These are phyloP conservation scores for Tragelaphus scriptus DNA, from an alignment of 2,113 vertebrate species.

Conservation along the genomic window DNA sequence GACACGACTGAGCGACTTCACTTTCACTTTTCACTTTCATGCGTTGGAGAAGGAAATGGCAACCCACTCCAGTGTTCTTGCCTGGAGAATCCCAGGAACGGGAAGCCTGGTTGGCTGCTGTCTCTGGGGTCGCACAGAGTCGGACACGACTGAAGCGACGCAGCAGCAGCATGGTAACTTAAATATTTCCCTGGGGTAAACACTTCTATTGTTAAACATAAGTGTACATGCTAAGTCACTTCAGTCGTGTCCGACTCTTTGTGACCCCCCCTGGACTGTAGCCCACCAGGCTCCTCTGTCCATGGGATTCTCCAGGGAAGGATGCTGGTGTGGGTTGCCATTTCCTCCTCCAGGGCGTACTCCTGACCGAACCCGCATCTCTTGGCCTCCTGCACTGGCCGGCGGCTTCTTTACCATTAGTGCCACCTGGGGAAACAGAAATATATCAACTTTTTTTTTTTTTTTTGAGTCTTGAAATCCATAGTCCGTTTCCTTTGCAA, in stretches of 20 bases:
- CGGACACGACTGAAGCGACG: too few species aligned
- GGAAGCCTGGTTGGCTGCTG: too few species aligned
- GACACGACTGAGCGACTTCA: too few species aligned
- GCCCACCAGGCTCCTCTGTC: neutral
- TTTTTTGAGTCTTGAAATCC: neutral
- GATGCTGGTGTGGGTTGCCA: neutral
- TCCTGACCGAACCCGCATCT: neutral
- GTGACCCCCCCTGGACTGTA: neutral
- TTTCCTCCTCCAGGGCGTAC: neutral
- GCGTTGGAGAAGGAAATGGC: too few species aligned
- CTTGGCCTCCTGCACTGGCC: neutral
- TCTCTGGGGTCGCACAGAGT: too few species aligned
- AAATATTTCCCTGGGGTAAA: neutral
- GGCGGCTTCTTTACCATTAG: neutral
- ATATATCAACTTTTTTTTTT: neutral
- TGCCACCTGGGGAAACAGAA: neutral
- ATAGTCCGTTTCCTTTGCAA: neutral
- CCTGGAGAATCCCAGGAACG: too few species aligned
- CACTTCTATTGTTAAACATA: neutral
- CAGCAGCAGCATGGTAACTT: neutral
- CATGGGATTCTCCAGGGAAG: neutral
- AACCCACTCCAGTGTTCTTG: too few species aligned
- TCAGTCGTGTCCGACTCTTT: neutral
- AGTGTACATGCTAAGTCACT: neutral
- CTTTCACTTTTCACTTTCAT: too few species aligned